Base-by-base conservation (phyloP, 2,888 invertebrate species). In the Epicampocera succincta region DNA sequence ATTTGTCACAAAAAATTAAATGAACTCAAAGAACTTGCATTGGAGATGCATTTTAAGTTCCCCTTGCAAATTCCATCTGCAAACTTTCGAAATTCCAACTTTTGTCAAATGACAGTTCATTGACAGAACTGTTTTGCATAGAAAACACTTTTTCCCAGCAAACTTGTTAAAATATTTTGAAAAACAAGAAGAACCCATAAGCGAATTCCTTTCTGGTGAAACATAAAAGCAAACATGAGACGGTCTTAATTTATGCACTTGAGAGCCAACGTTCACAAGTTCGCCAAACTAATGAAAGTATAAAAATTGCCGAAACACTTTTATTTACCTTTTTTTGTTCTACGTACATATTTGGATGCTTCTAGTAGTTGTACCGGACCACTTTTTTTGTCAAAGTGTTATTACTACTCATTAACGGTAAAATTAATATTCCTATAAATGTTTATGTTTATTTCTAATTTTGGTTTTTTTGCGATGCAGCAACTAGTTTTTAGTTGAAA, bases 381-480 rank as follows among this genome's bases (percentile, higher is more conserved):
- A 25, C 25, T 15, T 15, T n/a, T 13, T 11, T 15, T 15, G 13
- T 9, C 13, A 9, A 21, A 48, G 9, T 33, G 33, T 17, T 33
- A 33, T 40, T 40, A 58, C 19, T 42, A 58, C 19, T 42, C 29
- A 29, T 54, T 42, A 68, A 68, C 54, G 29, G 29, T 54, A 54
- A 54, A 29, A 19, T 42, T 4, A 52, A 25, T 44, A 17, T 17
- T 9, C 15, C 42, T 44, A 40, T 52, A 40, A 52, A 13, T 17
- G 33, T 46, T 38, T 19, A 12, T 58, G 40, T 38, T 19, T 63
- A 29, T 29, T 29, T 29, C n/a, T n/a, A n/a, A n/a, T n/a, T 12
- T 38, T 25, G 5, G 3, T 56, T 56, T 17, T 5, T 17, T 17
- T n/a, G 6, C 9, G 13, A 2, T 8, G 5, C 25, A 12, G 11